Conservation (phyloP, 1,140 invertebrate genomes). For the Bombus impatiens region DNA sequence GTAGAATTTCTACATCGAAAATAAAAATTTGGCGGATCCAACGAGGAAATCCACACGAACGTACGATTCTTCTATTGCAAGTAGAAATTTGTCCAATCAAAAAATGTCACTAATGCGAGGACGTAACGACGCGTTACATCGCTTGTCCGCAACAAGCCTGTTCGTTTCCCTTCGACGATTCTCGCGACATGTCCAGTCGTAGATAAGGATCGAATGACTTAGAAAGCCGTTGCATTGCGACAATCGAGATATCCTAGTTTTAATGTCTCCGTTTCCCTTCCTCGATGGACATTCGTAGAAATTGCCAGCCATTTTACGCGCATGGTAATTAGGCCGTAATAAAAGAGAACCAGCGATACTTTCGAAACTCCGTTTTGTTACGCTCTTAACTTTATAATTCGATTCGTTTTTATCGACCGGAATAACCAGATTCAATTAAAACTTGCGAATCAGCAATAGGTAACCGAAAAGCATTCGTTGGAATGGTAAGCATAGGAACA, state of each 20-base stretch:
- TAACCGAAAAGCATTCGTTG: no score
- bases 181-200: slow-evolving; percentile 14
- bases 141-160: not conserved
- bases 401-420: not conserved
- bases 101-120: not conserved
- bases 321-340: slow-evolving; percentile 20
- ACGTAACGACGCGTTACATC: not conserved
- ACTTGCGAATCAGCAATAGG: no score
- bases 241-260: not conserved
- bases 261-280: not conserved
- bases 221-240: slow-evolving; percentile 28
- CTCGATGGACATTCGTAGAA: not conserved
- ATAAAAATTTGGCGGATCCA: not conserved
- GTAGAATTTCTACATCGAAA: not conserved
- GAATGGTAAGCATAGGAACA: no score
- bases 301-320: not conserved
- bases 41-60: not conserved
- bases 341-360: not conserved
- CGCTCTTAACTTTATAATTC: not conserved
- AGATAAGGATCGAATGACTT: slow-evolving; percentile 16
- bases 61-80: not conserved
- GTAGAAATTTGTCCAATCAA: not conserved
- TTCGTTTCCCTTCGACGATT: slow-evolving; percentile 28
- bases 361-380: not conserved
- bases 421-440: not conserved